These are phyloP conservation scores for Montipora efflorescens DNA, from an alignment of 64 coral and sea anemone genomes.

Conservation along the genomic window DNA sequence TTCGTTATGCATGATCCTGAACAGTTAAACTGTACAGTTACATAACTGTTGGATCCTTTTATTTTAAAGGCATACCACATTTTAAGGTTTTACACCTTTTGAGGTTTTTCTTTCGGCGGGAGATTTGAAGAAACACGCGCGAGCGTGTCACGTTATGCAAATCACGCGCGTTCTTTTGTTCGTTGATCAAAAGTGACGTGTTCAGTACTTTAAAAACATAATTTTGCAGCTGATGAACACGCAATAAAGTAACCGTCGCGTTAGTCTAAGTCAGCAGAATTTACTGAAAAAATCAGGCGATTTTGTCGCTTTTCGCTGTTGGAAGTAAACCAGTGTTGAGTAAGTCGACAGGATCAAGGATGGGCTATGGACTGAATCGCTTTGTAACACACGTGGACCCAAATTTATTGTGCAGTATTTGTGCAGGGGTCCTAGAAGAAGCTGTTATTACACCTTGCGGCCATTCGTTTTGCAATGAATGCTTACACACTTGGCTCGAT, in stretches of 20 bases:
- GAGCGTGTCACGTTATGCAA: slow-evolving; percentile 70
- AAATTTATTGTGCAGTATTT: slow-evolving; percentile 96
- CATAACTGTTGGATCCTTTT: not conserved
- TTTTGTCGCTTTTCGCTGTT: not conserved
- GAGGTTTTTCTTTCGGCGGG: not conserved
- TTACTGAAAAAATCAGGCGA: not conserved
- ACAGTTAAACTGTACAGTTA: not conserved
- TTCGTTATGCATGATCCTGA: not conserved
- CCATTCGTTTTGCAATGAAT: slow-evolving; percentile 91
- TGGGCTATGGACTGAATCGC: slow-evolving; percentile 87
- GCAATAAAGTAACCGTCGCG: slow-evolving; percentile 26
- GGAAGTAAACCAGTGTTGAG: slow-evolving; percentile 6
- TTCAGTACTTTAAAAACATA: slow-evolving; percentile 27
- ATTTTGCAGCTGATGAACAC: slow-evolving; percentile 47
- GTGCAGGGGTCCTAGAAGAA: slow-evolving; percentile 89
- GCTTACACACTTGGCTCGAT: slow-evolving; percentile 85
- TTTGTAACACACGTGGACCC: slow-evolving; percentile 90
- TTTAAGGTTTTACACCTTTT: too few species aligned
- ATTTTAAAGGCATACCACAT: not conserved
- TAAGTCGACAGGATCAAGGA: slow-evolving; percentile 23
- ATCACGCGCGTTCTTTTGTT: slow-evolving; percentile 47
- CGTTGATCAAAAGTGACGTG: slow-evolving; percentile 56
- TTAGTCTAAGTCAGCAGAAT: not conserved
- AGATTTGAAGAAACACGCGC: slow-evolving; percentile 24
- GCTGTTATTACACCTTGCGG: slow-evolving; percentile 96